A percentile compares a stretch with the other conserved stretches of the same genome.
These are phyloP conservation scores for Drosophila suzukii DNA, from an alignment of 1,140 invertebrate genomes.

Conservation along the genomic window DNA sequence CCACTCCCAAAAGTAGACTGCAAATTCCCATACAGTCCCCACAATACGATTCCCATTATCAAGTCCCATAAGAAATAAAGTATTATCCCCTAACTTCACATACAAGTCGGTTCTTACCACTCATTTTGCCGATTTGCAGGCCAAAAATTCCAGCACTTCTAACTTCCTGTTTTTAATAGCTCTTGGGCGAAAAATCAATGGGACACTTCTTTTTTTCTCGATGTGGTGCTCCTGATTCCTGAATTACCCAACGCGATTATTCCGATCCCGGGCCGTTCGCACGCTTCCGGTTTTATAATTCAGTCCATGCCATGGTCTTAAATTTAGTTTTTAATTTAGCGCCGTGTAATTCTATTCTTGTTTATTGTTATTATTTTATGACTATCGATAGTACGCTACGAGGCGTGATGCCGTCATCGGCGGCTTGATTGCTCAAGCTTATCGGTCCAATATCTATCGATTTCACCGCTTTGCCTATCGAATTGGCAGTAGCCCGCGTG, in stretches of 20 bases:
- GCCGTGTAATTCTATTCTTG: not conserved
- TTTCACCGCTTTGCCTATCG: not conserved
- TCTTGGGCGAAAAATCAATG: constrained; percentile 28
- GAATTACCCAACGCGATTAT: not conserved
- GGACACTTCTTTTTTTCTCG: constrained; percentile 9
- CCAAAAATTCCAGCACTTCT: constrained; percentile 4
- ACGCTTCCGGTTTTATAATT: not conserved
- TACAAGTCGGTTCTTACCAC: not conserved
- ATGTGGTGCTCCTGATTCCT: not conserved
- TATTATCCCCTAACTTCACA: not conserved
- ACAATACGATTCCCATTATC: not conserved
- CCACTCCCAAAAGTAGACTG: constrained; percentile 35
- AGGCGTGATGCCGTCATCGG: not conserved
- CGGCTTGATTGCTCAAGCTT: not conserved
- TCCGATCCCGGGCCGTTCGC: not conserved
- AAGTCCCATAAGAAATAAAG: not conserved
- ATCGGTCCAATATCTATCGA: not conserved
- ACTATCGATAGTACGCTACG: not conserved
- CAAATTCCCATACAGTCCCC: constrained; percentile 40
- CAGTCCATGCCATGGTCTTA: not conserved
- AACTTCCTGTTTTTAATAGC: constrained; percentile 1
- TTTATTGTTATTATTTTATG: not conserved
- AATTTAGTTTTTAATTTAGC: not conserved
- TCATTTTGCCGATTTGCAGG: constrained; percentile 15
- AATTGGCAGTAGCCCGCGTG: not conserved